Conservation (phyloP, 2,888 invertebrate species). For the Tipula helvola region DNA sequence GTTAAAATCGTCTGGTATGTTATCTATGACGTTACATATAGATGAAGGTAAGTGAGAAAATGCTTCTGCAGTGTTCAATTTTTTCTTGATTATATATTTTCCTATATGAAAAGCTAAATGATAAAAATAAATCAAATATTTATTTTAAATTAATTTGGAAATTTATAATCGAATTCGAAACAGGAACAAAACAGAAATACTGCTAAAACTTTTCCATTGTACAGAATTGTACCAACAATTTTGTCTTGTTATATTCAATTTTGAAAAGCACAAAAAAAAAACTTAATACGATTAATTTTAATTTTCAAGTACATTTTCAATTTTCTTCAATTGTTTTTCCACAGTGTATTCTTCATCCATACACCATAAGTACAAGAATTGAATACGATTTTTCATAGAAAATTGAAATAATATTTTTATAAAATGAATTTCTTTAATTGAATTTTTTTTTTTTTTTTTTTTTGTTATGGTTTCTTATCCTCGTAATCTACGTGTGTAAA, state of each 20-base stretch:
- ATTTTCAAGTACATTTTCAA: neutral
- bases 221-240: neutral
- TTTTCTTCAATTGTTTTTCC: too few species aligned
- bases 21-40: too few species aligned
- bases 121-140: too few species aligned
- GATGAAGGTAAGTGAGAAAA: too few species aligned
- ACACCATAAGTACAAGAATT: neutral
- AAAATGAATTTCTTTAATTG: neutral
- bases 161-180: too few species aligned
- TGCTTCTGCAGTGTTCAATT: too few species aligned
- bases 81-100: too few species aligned
- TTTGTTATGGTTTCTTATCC: neutral
- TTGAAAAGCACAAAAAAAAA: neutral
- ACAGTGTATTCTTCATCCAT: neutral
- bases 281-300: neutral
- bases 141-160: too few species aligned
- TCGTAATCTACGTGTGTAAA: too few species aligned
- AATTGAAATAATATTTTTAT: neutral
- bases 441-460: neutral
- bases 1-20: too few species aligned
- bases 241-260: neutral
- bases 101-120: too few species aligned
- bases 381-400: neutral
- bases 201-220: neutral
- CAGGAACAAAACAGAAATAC: too few species aligned